These are phyloP conservation scores for Metaphire vulgaris DNA, from an alignment of 1,140 invertebrate species.

Conservation along the genomic window DNA sequence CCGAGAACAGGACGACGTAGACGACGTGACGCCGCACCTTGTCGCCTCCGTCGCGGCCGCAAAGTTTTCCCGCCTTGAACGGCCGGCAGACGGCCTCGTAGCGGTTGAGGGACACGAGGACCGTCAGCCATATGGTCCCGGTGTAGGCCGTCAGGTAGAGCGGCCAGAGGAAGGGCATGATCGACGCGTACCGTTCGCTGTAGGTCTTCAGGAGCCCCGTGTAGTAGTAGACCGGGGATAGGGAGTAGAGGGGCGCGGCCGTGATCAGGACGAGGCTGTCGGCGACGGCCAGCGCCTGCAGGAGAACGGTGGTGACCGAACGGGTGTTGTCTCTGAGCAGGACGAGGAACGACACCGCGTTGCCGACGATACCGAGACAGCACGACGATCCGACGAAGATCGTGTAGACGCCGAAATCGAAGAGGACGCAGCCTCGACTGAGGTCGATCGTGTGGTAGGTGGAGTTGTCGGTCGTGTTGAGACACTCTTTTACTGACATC, in stretches of 20 bases:
- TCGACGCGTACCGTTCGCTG: slow-evolving; percentile 3
- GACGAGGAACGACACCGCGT: slow-evolving; percentile 18
- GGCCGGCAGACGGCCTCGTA: slow-evolving; percentile 28
- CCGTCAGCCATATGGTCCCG: slow-evolving; percentile 25
- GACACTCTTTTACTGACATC: background rate
- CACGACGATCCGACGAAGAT: slow-evolving; percentile 15
- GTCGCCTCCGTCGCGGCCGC: background rate
- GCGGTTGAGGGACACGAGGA: slow-evolving; percentile 29
- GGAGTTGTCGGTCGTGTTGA: background rate
- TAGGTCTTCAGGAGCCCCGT: slow-evolving; percentile 11
- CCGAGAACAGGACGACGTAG: slow-evolving; percentile 20
- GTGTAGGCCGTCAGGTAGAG: slow-evolving; percentile 30
- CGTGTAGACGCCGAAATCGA: slow-evolving; percentile 26
- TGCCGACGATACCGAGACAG: slow-evolving; percentile 22
- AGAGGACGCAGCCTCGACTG: slow-evolving; percentile 10
- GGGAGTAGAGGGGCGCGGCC: slow-evolving; percentile 18
- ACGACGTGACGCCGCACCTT: slow-evolving; percentile 18
- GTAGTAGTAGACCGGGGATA: slow-evolving; percentile 4
- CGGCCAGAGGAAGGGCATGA: slow-evolving; percentile 27
- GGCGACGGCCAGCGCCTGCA: slow-evolving; percentile 23
- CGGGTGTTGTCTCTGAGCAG: slow-evolving; percentile 8
- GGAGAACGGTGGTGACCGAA: slow-evolving; percentile 20
- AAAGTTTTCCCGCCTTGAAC: slow-evolving; percentile 14
- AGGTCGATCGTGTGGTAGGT: background rate
- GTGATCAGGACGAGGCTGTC: slow-evolving; percentile 24